Conservation (phyloP, 2,113 vertebrate species). For the Eptesicus fuscus region DNA sequence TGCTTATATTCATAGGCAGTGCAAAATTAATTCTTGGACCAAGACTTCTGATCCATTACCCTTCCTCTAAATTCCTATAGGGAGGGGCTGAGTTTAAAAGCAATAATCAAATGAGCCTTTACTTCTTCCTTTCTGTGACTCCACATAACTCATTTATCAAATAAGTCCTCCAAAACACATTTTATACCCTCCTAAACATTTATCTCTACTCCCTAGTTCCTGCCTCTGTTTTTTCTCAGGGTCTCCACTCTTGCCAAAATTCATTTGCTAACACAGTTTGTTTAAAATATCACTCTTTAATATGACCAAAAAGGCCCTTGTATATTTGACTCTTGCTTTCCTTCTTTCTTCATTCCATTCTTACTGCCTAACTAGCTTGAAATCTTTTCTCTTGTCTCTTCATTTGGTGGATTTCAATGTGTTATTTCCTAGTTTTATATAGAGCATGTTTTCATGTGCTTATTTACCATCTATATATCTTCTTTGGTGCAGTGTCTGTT, state of each 20-base stretch:
- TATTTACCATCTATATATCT: background rate
- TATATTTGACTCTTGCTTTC: background rate
- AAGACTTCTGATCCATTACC: background rate
- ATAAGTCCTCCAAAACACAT: background rate
- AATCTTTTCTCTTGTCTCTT: background rate
- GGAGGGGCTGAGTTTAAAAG: background rate
- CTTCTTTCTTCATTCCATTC: background rate
- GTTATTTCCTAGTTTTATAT: background rate
- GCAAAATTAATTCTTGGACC: background rate
- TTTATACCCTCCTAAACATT: background rate
- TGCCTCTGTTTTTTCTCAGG: background rate
- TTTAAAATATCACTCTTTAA: background rate
- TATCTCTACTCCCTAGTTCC: background rate
- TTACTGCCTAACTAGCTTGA: background rate
- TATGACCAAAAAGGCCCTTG: background rate
- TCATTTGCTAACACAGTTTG: background rate
- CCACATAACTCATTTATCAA: background rate
- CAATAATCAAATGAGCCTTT: background rate
- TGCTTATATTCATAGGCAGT: background rate
- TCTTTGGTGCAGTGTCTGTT: background rate
- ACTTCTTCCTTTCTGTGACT: background rate
- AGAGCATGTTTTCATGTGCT: background rate
- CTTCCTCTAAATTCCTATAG: background rate
- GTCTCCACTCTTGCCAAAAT: background rate
- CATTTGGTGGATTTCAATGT: background rate